Base-by-base conservation (phyloP, 1,140 invertebrate species). In the Rhopalosiphum padi region DNA sequence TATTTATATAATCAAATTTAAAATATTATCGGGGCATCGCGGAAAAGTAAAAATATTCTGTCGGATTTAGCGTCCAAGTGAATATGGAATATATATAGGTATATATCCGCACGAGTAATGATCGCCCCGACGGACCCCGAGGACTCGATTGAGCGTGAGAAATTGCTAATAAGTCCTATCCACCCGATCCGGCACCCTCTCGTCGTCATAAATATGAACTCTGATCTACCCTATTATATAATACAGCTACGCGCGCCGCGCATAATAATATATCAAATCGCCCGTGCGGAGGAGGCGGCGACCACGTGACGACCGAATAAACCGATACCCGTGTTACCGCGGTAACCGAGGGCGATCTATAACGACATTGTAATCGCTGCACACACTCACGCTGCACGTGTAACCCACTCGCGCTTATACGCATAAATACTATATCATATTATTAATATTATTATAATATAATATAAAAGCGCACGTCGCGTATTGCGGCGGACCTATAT, bases 281-380 rank as follows among this genome's bases (percentile, higher is more conserved):
- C 22, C 37, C 8, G 25, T 85, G 60, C 15, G 30, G 60, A n/a
- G 60, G 60, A n/a, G 60, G 30, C 60, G 60, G 60, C 60, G 60
- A 77, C 60, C 60, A 85, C 22, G 83, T 41, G 83, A 85, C 41
- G 37, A 85, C 83, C 83, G 83, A 85, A 85, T 41, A 41, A 41
- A 86, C 83, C 37, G 85, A 86, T 86, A 46, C 41, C 86, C 86
- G 46, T 35, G 46, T 83, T 82, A 82, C n/a, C 41, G 83, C 83
- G 41, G 41, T 86, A 86, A 86, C 85, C 41, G 41, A 86, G 43
- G 86, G 86, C 86, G 46, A 88, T 51, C 46, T 46, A 48, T 88
- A 88, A 51, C 86, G 86, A 88, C n/a, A 88, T 88, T 87, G 86
- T 87, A 86, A 25, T 77, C 60, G 60, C 4, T n/a, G 60, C 23